Evolutionary conservation across 2,888 invertebrate species (phyloP).

Genomic region (Clanis bilineata): DNA sequence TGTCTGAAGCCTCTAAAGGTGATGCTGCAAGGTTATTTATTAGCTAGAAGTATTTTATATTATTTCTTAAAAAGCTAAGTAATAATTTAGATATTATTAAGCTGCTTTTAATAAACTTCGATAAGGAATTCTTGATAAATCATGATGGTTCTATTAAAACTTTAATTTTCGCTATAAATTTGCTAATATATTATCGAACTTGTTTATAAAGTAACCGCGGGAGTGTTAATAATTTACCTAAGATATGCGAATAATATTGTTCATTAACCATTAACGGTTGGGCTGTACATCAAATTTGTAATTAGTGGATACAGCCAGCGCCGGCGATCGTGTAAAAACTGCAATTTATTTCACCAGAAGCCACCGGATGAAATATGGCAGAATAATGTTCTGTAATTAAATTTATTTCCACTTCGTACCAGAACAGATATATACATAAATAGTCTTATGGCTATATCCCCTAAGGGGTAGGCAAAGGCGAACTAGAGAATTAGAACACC

Average conservation of each 20-base stretch:
- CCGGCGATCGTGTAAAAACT: slow-evolving; percentile 6
- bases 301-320: slow-evolving; percentile 24
- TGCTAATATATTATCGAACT: background rate
- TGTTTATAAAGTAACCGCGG: background rate
- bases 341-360: slow-evolving; percentile 9
- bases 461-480: too few relatives aligned
- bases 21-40: too few relatives aligned
- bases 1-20: too few relatives aligned
- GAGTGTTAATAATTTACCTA: background rate
- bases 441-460: too few relatives aligned
- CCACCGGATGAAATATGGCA: background rate
- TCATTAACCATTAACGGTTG: slow-evolving; percentile 28
- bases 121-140: too few relatives aligned
- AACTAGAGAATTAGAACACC: too few relatives aligned
- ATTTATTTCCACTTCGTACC: too few relatives aligned
- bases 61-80: too few relatives aligned
- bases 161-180: background rate
- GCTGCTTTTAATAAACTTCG: too few relatives aligned
- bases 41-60: too few relatives aligned
- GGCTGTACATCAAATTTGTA: slow-evolving; percentile 28
- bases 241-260: slow-evolving; percentile 28
- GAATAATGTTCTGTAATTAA: background rate
- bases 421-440: too few relatives aligned
- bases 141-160: background rate
- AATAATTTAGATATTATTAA: too few relatives aligned